These are phyloP conservation scores for Anagrus nilaparvatae DNA, from an alignment of 1,140 invertebrate genomes.

Conservation along the genomic window DNA sequence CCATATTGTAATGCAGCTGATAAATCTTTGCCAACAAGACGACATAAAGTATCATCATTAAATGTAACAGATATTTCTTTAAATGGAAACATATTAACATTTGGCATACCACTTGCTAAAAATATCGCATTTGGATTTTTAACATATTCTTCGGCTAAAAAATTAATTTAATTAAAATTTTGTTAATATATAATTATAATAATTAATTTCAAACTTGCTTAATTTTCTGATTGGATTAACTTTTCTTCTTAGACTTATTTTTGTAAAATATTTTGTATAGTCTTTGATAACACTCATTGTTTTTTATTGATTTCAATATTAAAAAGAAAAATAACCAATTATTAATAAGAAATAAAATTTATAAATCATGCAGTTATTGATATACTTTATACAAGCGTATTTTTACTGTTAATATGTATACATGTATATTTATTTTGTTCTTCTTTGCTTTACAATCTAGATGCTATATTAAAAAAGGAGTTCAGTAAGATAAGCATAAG, in stretches of 20 bases:
- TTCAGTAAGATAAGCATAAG: too few species aligned
- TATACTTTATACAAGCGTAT: too few species aligned
- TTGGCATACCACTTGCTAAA: constrained; percentile 67
- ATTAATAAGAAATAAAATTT: too few species aligned
- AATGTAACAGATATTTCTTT: constrained; percentile 48
- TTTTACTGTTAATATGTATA: too few species aligned
- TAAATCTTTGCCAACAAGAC: constrained; percentile 45
- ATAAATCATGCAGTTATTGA: too few species aligned
- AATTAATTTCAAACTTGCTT: constrained; percentile 21
- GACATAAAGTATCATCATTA: constrained; percentile 43
- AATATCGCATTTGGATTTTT: constrained; percentile 53
- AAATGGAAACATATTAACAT: constrained; percentile 60
- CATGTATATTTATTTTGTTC: too few species aligned
- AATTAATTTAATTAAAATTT: neutral
- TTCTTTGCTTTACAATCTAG: too few species aligned
- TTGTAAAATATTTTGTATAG: constrained; percentile 27
- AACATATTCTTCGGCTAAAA: constrained; percentile 37
- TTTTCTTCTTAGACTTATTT: constrained; percentile 20
- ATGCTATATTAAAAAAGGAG: too few species aligned
- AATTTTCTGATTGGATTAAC: constrained; percentile 27
- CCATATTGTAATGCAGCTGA: constrained; percentile 58
- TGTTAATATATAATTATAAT: neutral
- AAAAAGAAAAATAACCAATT: too few species aligned
- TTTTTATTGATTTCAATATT: too few species aligned
- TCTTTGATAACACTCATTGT: too few species aligned